These are phyloP conservation scores for Macrosiphum euphorbiae DNA, from an alignment of 2,888 invertebrate species.

Conservation along the genomic window DNA sequence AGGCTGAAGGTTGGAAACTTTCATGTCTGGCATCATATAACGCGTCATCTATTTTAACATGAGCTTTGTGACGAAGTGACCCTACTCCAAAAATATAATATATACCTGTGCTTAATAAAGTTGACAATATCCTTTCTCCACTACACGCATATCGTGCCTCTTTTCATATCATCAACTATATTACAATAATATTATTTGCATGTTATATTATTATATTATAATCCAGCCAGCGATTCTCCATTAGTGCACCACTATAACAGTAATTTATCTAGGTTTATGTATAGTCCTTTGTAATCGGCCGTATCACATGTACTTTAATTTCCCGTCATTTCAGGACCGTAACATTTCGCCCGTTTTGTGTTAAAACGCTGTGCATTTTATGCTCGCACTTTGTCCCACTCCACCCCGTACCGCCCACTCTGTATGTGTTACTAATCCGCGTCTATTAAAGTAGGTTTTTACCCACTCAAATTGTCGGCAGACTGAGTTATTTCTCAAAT, in stretches of 20 bases:
- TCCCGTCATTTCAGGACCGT: neutral
- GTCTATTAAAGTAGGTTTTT: neutral
- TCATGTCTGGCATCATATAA: neutral
- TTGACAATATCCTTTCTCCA: constrained; percentile 9
- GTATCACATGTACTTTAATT: neutral
- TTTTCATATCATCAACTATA: neutral
- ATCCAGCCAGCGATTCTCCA: neutral
- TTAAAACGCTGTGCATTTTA: neutral
- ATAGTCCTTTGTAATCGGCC: neutral
- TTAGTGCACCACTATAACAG: neutral
- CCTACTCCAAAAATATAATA: constrained; percentile 19
- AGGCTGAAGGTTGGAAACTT: neutral
- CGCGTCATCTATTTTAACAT: neutral
- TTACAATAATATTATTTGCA: neutral
- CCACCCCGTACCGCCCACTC: neutral
- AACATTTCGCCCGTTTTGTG: neutral
- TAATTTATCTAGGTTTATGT: neutral
- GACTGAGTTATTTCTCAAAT: neutral
- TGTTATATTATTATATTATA: neutral
- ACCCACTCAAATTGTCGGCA: neutral
- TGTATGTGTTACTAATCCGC: neutral
- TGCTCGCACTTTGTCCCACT: neutral
- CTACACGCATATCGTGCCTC: neutral
- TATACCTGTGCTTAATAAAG: neutral
- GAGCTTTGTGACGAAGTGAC: constrained; percentile 9